phyloP scores from a whole-genome alignment of 2,888 invertebrate species.

The Cheiracanthium punctorium region DNA sequence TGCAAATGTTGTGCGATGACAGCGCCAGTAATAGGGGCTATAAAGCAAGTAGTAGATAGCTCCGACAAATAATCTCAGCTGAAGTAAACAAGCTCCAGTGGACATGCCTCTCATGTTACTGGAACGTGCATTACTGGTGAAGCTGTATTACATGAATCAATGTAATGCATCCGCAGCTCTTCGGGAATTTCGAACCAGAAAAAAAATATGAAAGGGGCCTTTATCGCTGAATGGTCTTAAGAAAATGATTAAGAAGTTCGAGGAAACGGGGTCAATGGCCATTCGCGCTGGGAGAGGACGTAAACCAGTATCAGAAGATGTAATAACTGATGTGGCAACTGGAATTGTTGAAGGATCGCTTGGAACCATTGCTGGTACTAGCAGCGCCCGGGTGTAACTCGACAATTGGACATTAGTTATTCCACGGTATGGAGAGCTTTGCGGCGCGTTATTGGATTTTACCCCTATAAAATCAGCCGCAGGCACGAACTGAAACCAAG shows the following conservation, averaged over 20 bases:
- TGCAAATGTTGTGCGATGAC: no score
- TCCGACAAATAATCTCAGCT: no score
- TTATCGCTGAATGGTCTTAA: background rate
- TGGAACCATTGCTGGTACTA: background rate
- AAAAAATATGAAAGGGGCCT: background rate
- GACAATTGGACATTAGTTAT: background rate
- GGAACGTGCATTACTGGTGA: background rate
- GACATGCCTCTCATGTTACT: no score
- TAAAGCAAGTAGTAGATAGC: no score
- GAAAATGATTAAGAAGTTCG: slow-evolving; percentile 1
- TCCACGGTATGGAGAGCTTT: background rate
- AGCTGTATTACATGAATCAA: background rate
- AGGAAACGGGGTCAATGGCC: background rate
- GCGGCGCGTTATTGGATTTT: background rate
- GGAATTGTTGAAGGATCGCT: background rate
- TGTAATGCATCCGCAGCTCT: background rate
- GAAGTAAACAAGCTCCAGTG: no score
- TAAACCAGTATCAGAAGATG: background rate
- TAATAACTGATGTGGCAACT: background rate
- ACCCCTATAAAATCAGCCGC: background rate
- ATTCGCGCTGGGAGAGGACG: background rate
- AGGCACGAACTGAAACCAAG: background rate
- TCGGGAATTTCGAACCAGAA: background rate
- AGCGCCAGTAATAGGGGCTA: no score
- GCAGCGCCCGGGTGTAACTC: background rate